phyloP scores from a whole-genome alignment of 2,888 invertebrate species.

The Venustoraphidia nigricollis region DNA sequence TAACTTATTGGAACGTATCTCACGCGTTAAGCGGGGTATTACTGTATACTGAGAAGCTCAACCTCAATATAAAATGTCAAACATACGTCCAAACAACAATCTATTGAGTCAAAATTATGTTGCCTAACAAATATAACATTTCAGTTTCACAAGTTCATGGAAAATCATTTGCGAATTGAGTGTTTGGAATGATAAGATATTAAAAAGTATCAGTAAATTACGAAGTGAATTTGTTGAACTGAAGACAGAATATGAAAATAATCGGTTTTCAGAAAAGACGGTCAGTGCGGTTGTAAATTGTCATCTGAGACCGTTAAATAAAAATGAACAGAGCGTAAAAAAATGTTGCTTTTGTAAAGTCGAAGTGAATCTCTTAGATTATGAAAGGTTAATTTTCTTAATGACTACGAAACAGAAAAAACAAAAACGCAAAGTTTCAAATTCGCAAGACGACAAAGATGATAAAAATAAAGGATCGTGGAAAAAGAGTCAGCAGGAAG shows the following conservation, averaged over 20 bases:
- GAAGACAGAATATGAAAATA: slow-evolving; percentile 7
- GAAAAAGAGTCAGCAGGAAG: slow-evolving; percentile 43
- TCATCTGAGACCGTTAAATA: slow-evolving; percentile 31
- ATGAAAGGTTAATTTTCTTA: slow-evolving; percentile 40
- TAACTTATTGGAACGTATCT: too few relatives aligned
- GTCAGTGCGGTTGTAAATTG: slow-evolving; percentile 36
- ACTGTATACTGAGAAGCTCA: too few relatives aligned
- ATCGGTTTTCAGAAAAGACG: slow-evolving; percentile 19
- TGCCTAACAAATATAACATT: not conserved
- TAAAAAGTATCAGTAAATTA: slow-evolving; percentile 21
- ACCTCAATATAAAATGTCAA: too few relatives aligned
- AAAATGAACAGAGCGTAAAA: slow-evolving; percentile 14
- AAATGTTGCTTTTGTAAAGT: slow-evolving; percentile 30
- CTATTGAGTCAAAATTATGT: too few relatives aligned
- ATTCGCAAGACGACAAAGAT: slow-evolving; percentile 24
- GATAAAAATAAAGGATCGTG: slow-evolving; percentile 41
- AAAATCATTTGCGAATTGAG: slow-evolving; percentile 16
- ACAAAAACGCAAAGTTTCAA: not conserved
- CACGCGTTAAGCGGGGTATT: too few relatives aligned
- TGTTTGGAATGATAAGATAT: slow-evolving; percentile 20
- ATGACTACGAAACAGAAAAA: slow-evolving; percentile 24
- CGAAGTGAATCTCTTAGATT: slow-evolving; percentile 28
- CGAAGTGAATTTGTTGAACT: slow-evolving; percentile 18
- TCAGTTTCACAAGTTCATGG: slow-evolving; percentile 11
- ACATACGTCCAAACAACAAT: too few relatives aligned